Evolutionary conservation across 2,888 invertebrate species (phyloP).

Genomic region (Brachyopa scutellaris): DNA sequence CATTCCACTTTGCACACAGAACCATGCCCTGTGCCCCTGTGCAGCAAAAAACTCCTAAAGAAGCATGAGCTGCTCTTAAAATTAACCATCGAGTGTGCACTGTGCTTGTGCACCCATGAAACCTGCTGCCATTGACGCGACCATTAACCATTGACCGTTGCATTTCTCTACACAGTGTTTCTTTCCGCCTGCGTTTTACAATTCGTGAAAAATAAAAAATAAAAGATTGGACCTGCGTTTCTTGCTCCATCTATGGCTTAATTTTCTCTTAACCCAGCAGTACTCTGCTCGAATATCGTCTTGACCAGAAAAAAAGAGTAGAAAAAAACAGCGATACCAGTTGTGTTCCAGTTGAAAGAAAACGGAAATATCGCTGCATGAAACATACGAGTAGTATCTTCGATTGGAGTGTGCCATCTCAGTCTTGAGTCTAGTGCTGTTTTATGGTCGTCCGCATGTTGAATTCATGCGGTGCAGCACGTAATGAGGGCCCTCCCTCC

Average conservation of each 20-base stretch:
- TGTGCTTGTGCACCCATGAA: neutral
- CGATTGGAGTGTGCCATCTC: conserved; percentile 58
- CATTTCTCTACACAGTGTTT: neutral
- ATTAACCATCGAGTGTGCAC: neutral
- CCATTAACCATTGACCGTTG: neutral
- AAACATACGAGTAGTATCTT: conserved; percentile 26
- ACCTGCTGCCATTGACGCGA: neutral
- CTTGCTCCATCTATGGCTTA: conserved; percentile 1
- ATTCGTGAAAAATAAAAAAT: neutral
- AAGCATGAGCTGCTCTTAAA: too few relatives aligned
- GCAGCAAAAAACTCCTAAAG: too few relatives aligned
- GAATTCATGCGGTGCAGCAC: conserved; percentile 39
- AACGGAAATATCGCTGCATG: conserved; percentile 44
- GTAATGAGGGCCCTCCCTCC: conserved; percentile 42
- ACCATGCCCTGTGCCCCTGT: too few relatives aligned
- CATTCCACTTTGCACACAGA: too few relatives aligned
- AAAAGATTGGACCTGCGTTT: too few relatives aligned
- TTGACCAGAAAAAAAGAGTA: too few relatives aligned
- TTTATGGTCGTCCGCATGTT: conserved; percentile 37
- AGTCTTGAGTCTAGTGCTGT: conserved; percentile 32
- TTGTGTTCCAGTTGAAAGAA: conserved; percentile 54
- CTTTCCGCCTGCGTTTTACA: neutral
- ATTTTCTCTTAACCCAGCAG: neutral
- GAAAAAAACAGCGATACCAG: conserved; percentile 19
- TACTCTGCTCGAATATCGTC: too few relatives aligned